Evolutionary conservation across 2,888 invertebrate species (phyloP).

Genomic region (Stenichneumon culpator): DNA sequence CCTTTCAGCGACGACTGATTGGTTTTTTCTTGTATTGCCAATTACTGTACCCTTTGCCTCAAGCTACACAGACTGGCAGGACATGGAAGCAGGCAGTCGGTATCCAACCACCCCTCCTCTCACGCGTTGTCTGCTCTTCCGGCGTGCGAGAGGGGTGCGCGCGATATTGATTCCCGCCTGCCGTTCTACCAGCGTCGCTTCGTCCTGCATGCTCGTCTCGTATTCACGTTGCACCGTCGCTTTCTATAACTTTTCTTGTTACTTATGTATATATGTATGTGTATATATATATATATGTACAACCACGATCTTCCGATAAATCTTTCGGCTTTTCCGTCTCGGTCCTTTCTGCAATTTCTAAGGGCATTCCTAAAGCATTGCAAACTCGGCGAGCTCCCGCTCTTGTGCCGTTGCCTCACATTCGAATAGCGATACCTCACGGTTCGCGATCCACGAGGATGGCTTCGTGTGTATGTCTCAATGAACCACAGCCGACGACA

Average conservation of each 20-base stretch:
- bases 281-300: slow-evolving; percentile 1
- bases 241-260: slow-evolving; percentile 69
- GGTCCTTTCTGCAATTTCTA: slow-evolving; percentile 40
- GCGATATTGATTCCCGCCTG: slow-evolving; percentile 79
- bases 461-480: slow-evolving; percentile 72
- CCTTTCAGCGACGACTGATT: neutral
- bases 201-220: slow-evolving; percentile 63
- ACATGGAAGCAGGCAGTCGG: neutral
- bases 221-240: slow-evolving; percentile 47
- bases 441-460: slow-evolving; percentile 23
- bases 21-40: neutral
- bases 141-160: slow-evolving; percentile 63
- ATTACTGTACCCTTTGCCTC: neutral
- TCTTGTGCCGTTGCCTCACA: slow-evolving; percentile 30
- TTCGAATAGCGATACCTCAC: slow-evolving; percentile 44
- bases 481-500: slow-evolving; percentile 74
- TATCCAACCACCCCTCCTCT: slow-evolving; percentile 30
- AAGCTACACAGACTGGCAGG: neutral
- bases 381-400: slow-evolving; percentile 32
- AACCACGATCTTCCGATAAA: slow-evolving; percentile 71
- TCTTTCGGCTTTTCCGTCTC: slow-evolving; percentile 55
- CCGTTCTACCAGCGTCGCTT: slow-evolving; percentile 57
- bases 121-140: slow-evolving; percentile 51
- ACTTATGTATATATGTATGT: slow-evolving; percentile 10
- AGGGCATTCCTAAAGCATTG: slow-evolving; percentile 22